These are phyloP conservation scores for Sebastes paucispinis DNA, from an alignment of 2,797 vertebrate species.

Conservation along the genomic window DNA sequence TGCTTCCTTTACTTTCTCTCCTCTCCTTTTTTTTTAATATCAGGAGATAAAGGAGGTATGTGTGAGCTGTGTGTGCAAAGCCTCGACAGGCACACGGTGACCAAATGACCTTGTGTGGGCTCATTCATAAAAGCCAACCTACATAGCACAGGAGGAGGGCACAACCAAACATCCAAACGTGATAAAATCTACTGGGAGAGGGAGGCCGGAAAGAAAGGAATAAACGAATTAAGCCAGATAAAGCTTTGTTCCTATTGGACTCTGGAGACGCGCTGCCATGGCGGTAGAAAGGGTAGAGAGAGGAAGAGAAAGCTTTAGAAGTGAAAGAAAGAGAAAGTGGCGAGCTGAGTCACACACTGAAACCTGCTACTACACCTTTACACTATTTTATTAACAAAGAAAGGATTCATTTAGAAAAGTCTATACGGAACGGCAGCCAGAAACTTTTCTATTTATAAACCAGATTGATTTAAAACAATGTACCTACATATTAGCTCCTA, in stretches of 20 bases:
- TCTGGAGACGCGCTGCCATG: constrained; percentile 58
- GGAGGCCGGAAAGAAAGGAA: constrained; percentile 64
- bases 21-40: constrained; percentile 24
- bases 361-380: neutral
- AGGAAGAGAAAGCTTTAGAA: constrained; percentile 28
- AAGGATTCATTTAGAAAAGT: constrained; percentile 1
- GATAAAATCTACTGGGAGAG: constrained; percentile 66
- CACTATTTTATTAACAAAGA: neutral
- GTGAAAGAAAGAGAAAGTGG: constrained; percentile 25
- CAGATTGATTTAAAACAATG: neutral
- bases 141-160: constrained; percentile 26
- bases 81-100: constrained; percentile 38
- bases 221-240: constrained; percentile 76
- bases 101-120: constrained; percentile 69
- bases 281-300: constrained; percentile 20
- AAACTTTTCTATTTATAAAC: constrained; percentile 6
- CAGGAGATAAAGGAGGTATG: constrained; percentile 62
- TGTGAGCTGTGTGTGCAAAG: constrained; percentile 39
- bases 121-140: constrained; percentile 64
- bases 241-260: constrained; percentile 68
- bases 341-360: constrained; percentile 24
- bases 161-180: constrained; percentile 46
- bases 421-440: neutral
- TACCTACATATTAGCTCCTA: constrained; percentile 7
- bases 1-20: constrained; percentile 31